Percentiles rank a stretch among this genome's conserved stretches.
Conservation (phyloP, 2,797 vertebrate species). For the Pseudochromis fuscus region DNA sequence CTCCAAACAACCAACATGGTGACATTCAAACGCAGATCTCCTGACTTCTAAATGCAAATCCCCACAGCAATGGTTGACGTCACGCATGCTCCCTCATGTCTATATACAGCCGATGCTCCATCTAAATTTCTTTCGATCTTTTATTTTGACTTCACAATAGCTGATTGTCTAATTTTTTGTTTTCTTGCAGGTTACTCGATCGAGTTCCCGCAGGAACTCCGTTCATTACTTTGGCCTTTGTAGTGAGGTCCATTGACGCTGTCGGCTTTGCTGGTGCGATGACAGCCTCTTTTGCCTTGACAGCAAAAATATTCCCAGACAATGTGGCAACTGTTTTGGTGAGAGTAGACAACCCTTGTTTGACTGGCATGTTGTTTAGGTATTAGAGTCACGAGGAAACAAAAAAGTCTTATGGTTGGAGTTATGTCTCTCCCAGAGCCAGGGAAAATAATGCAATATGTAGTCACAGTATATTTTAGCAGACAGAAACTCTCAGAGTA, state of each 20-base stretch:
- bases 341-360: slow-evolving; percentile 76
- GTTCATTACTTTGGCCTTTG: slow-evolving; percentile 92
- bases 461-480: neutral
- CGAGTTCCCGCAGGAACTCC: slow-evolving; percentile 82
- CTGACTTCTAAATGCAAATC: no score
- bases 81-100: no score
- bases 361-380: slow-evolving; percentile 63
- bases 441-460: slow-evolving; percentile 10
- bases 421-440: slow-evolving; percentile 10
- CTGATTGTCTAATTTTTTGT: neutral
- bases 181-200: slow-evolving; percentile 88
- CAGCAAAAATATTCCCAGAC: slow-evolving; percentile 92
- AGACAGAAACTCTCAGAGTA: neutral
- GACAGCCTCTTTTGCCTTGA: slow-evolving; percentile 91
- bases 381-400: slow-evolving; percentile 60
- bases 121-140: no score
- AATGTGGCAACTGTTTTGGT: slow-evolving; percentile 96
- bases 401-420: slow-evolving; percentile 35
- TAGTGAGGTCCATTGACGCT: slow-evolving; percentile 91
- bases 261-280: slow-evolving; percentile 90
- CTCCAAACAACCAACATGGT: no score
- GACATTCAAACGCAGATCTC: no score
- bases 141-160: no score
- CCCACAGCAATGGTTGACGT: no score
- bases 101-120: no score